phyloP scores from a whole-genome alignment of 2,797 vertebrate species.

The Ficedula albicollis region DNA sequence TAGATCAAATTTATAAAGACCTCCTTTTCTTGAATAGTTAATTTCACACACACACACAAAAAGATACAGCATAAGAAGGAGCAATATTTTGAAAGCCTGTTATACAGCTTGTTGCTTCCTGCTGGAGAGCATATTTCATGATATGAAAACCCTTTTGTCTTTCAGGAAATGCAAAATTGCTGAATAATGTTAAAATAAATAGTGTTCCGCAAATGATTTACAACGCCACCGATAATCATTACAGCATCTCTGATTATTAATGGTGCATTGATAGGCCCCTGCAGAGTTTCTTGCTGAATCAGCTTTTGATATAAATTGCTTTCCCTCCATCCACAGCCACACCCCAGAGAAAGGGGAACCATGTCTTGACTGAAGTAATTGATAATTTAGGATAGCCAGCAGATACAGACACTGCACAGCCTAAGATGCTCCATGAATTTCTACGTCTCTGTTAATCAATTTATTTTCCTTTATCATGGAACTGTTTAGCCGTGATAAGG shows the following conservation, averaged over 20 bases:
- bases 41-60: background rate
- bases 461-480: background rate
- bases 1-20: background rate
- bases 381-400: conserved; percentile 27
- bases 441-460: background rate
- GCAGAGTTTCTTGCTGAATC: conserved; percentile 55
- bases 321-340: background rate
- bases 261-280: conserved; percentile 21
- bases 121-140: background rate
- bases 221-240: background rate
- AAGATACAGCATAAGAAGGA: background rate
- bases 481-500: background rate
- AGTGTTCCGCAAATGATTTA: conserved; percentile 25
- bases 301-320: conserved; percentile 65
- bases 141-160: background rate
- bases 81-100: background rate
- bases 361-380: conserved; percentile 42
- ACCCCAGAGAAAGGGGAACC: background rate
- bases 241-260: conserved; percentile 38
- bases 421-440: background rate
- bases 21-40: background rate
- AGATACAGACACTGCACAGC: background rate
- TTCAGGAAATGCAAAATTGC: background rate
- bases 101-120: background rate
- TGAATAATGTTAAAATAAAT: conserved; percentile 52